Base-by-base conservation (phyloP, 1,140 invertebrate species). In the Metopolophium dirhodum region DNA sequence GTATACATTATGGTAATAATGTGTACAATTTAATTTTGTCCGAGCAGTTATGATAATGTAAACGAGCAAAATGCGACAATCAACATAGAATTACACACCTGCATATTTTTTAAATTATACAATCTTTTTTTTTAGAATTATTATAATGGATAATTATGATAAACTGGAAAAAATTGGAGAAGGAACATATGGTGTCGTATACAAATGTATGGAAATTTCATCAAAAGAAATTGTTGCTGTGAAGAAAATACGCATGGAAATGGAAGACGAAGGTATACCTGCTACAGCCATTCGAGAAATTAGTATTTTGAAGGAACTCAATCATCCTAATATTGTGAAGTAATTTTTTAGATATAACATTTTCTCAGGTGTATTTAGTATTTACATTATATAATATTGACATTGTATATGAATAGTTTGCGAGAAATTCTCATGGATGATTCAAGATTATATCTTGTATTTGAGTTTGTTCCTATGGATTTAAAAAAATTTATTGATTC, bases 381-480 rank as follows among this genome's bases (percentile, higher is more conserved):
- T 82, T 68, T 85, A 68, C 20, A 22, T n/a, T 41, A 26, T 26
- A 41, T 85, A 94, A 90, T 94, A 37, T 91, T 86, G 37, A 91
- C 1, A 88, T 51, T 57, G 14, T 87, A 6, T 54, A 41, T 41
- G 41, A 41, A 41, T 83, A 94, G 94, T 93, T 95, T 97, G n/a
- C 95, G 96, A 94, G 96, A 97, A 95, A 96, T 97, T 8, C 94
- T 97, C 18, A 96, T 97, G 95, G 95, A 97, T 95, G 96, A 94
- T 61, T 94, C 93, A 82, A 94, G 95, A 90, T 95, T 99, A 2
- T 99, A 99, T 95, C 95, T 99, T 90, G 98, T 99, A 90, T 99
- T 99, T 96, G 99, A 99, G 95, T 99, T 98, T 95, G 96, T 99
- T 1, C 97, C 97, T 7, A 99, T 99, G 98, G 99, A 99, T 95